Evolutionary conservation across 2,113 vertebrate species (phyloP).

Genomic region (Alces alces): DNA sequence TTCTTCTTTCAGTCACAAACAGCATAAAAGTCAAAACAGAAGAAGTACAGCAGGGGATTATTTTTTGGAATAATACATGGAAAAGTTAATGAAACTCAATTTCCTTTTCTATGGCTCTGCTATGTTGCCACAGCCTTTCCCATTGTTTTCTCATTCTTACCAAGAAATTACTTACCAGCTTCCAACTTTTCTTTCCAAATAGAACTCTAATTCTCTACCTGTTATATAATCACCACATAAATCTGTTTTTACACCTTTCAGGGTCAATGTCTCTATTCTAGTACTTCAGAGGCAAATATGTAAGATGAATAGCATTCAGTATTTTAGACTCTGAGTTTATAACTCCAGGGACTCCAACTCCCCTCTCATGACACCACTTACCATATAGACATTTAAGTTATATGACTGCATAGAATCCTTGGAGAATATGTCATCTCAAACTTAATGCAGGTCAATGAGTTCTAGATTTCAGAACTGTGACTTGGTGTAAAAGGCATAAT

Average conservation of each 20-base stretch:
- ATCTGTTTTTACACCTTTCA: not conserved
- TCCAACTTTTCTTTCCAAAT: not conserved
- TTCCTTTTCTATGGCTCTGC: not conserved
- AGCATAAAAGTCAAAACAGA: not conserved
- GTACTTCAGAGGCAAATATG: not conserved
- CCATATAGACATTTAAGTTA: not conserved
- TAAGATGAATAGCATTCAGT: not conserved
- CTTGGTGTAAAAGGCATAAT: not conserved
- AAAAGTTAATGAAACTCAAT: not conserved
- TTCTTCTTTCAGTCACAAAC: not conserved
- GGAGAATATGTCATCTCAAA: not conserved
- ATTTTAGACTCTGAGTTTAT: not conserved
- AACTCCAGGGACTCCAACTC: not conserved
- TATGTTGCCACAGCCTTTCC: not conserved
- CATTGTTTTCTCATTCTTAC: not conserved
- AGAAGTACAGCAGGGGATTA: not conserved
- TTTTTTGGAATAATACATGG: not conserved
- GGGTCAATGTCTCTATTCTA: not conserved
- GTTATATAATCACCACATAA: not conserved
- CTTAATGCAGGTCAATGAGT: not conserved
- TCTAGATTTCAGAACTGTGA: not conserved
- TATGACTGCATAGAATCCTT: not conserved
- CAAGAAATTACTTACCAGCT: not conserved
- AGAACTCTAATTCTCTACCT: not conserved
- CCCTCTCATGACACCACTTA: not conserved